These are phyloP conservation scores for Ladona fulva DNA, from an alignment of 1,140 invertebrate genomes.

Conservation along the genomic window DNA sequence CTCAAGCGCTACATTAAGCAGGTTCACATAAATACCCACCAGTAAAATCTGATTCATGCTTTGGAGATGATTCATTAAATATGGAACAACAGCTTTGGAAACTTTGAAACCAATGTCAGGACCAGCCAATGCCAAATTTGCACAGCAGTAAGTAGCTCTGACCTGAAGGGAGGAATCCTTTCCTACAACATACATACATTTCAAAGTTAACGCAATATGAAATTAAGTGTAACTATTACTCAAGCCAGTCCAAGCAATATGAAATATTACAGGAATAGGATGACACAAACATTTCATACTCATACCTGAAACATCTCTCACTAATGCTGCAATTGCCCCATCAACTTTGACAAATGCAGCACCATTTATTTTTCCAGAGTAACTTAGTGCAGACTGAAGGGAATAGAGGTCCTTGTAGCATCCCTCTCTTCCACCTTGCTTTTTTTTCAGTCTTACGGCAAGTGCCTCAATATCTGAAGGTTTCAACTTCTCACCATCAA, in stretches of 20 bases:
- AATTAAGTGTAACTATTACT: too few species aligned
- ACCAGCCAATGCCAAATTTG: not conserved
- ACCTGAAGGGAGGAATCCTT: not conserved
- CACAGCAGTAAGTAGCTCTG: not conserved
- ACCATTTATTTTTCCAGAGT: not conserved
- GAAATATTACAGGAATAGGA: not conserved
- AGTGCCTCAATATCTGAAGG: not conserved
- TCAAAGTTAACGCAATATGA: not conserved
- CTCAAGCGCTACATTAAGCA: too few species aligned
- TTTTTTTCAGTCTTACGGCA: not conserved
- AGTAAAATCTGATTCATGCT: not conserved
- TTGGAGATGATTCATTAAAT: not conserved
- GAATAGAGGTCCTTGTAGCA: not conserved
- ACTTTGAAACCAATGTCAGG: not conserved
- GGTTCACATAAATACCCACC: not conserved
- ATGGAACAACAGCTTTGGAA: not conserved
- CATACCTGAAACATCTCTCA: not conserved
- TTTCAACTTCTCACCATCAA: not conserved
- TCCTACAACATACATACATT: not conserved
- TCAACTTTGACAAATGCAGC: not conserved
- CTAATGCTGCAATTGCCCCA: not conserved
- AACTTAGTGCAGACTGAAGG: not conserved
- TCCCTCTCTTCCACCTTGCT: not conserved
- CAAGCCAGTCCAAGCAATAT: too few species aligned
- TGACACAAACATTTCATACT: not conserved